Percentiles rank a stretch among this genome's conserved stretches.
phyloP scores from a whole-genome alignment of 30 jellyfish, hydroid and myxozoan genomes.

The Hydractinia echinata region DNA sequence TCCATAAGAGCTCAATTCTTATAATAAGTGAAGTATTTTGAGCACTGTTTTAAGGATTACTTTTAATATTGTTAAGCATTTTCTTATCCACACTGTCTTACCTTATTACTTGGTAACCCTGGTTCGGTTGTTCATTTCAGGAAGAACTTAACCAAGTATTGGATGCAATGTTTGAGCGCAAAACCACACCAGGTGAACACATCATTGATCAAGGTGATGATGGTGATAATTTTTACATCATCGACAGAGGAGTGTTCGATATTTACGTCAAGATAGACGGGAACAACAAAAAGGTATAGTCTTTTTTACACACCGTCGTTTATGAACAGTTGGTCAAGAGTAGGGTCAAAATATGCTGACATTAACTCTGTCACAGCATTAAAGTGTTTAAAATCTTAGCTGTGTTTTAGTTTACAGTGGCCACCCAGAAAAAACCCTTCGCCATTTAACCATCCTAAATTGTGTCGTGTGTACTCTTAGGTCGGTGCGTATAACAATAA shows the following conservation, averaged over 20 bases:
- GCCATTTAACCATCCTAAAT: not conserved
- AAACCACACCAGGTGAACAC: slow-evolving; percentile 67
- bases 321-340: not conserved
- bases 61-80: not conserved
- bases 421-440: not conserved
- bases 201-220: slow-evolving; percentile 96
- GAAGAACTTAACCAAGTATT: slow-evolving; percentile 86
- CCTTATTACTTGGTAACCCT: too few species aligned
- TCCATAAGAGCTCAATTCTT: too few species aligned
- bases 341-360: too few species aligned
- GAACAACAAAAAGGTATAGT: slow-evolving; percentile 61
- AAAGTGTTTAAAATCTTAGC: too few species aligned
- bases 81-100: not conserved
- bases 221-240: slow-evolving; percentile 93
- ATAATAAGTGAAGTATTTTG: too few species aligned
- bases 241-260: slow-evolving; percentile 88
- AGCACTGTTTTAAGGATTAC: not conserved
- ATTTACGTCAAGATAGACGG: slow-evolving; percentile 75
- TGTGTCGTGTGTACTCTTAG: slow-evolving; percentile 25
- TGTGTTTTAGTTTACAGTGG: too few species aligned
- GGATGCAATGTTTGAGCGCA: slow-evolving; percentile 97
- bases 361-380: too few species aligned
- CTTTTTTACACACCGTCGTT: not conserved
- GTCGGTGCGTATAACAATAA: slow-evolving; percentile 91
- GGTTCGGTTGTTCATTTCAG: slow-evolving; percentile 5